These are phyloP conservation scores for Yponomeuta cagnagella DNA, from an alignment of 2,888 invertebrate genomes.

Conservation along the genomic window DNA sequence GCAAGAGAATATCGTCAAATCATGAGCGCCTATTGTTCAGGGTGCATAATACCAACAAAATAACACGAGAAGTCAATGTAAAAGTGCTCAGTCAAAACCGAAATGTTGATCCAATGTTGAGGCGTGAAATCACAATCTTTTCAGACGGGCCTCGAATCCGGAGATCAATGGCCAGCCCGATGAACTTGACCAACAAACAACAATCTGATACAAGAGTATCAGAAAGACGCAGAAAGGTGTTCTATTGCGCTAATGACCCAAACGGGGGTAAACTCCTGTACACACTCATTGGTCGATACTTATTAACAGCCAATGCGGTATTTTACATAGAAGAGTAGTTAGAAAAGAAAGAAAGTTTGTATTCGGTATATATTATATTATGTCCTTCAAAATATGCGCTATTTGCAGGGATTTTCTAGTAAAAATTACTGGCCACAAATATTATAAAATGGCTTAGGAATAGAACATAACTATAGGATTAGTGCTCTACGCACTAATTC, in stretches of 20 bases:
- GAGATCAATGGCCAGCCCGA: constrained; percentile 49
- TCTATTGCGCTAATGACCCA: not conserved
- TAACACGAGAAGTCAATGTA: constrained; percentile 4
- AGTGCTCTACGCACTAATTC: no score
- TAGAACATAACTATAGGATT: no score
- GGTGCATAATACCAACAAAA: not conserved
- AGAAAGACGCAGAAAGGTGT: not conserved
- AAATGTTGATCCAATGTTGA: constrained; percentile 39
- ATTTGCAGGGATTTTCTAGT: no score
- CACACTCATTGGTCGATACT: no score
- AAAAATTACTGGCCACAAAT: no score
- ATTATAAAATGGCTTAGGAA: no score
- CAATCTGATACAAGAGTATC: not conserved
- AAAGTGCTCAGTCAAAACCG: not conserved
- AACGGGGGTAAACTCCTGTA: not conserved
- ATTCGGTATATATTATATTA: no score
- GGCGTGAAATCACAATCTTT: constrained; percentile 41
- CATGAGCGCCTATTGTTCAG: not conserved
- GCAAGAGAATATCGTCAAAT: not conserved
- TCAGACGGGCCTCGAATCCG: constrained; percentile 40
- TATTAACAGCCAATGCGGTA: no score
- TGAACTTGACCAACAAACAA: constrained; percentile 52
- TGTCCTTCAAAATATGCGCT: no score
- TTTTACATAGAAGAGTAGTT: no score
- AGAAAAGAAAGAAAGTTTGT: no score